Conservation (phyloP, 1,140 invertebrate genomes). For the Bombus polaris region DNA sequence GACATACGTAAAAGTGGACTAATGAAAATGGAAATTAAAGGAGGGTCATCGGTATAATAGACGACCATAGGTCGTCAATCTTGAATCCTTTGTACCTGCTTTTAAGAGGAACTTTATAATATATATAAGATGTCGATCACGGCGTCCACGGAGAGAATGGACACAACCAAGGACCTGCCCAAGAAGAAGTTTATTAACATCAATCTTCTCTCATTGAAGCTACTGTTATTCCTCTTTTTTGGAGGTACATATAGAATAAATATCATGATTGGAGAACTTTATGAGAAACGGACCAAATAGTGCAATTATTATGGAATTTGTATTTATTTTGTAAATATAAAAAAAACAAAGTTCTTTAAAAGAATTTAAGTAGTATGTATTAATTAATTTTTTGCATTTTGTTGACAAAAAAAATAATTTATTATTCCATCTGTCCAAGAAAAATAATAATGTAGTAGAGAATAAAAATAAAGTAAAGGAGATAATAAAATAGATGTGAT, state of each 20-base stretch:
- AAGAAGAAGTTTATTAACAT: conserved; percentile 74
- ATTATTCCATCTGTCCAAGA: no score
- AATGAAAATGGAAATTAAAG: conserved; percentile 29
- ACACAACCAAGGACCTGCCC: conserved; percentile 66
- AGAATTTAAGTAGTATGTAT: no score
- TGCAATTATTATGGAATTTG: background rate
- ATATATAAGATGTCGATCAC: conserved; percentile 63
- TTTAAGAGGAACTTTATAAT: background rate
- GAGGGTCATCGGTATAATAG: conserved; percentile 36
- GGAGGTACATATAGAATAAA: conserved; percentile 75
- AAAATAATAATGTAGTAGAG: no score
- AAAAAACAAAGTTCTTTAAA: no score
- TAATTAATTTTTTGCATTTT: no score
- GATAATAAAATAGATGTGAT: no score
- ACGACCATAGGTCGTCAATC: conserved; percentile 25
- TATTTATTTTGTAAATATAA: background rate
- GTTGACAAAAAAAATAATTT: no score
- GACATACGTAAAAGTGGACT: conserved; percentile 31
- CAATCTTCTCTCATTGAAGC: conserved; percentile 83
- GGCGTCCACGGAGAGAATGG: conserved; percentile 71
- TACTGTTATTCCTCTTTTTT: conserved; percentile 83
- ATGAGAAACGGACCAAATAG: background rate
- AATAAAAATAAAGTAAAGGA: no score
- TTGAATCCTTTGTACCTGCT: conserved; percentile 19
- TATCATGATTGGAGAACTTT: background rate